Conservation (phyloP, 2,113 vertebrate genomes). For the Corvus hawaiiensis region DNA sequence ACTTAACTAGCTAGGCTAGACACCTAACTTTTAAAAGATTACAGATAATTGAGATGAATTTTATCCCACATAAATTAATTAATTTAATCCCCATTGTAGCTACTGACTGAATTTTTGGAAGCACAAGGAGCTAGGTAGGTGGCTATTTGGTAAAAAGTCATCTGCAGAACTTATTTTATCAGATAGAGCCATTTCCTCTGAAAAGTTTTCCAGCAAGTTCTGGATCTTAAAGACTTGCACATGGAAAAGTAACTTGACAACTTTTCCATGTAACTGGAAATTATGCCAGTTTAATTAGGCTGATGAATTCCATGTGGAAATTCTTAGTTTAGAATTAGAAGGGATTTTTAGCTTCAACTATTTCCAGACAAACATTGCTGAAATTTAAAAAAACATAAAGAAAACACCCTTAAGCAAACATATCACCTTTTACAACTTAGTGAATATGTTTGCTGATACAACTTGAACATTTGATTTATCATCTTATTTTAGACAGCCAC, state of each 20-base stretch:
- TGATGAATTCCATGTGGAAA: neutral
- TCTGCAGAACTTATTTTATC: neutral
- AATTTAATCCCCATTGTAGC: neutral
- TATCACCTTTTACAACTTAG: neutral
- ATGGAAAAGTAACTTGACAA: slow-evolving; percentile 6
- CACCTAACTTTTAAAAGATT: neutral
- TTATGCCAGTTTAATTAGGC: neutral
- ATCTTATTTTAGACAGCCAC: neutral
- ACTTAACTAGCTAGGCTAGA: neutral
- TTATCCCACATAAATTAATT: neutral
- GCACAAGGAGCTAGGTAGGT: neutral
- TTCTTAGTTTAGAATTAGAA: neutral
- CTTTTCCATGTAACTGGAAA: neutral
- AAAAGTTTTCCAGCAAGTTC: neutral
- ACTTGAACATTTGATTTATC: neutral
- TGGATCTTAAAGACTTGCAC: neutral
- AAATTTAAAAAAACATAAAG: neutral
- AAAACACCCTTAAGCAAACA: neutral
- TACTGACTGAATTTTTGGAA: neutral
- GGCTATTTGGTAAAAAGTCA: neutral
- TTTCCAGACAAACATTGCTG: neutral
- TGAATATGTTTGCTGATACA: neutral
- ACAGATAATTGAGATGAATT: neutral
- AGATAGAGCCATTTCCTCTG: neutral
- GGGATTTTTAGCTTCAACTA: neutral